These are phyloP conservation scores for Myotis vivesi DNA, from an alignment of 2,797 vertebrate species.

Conservation along the genomic window DNA sequence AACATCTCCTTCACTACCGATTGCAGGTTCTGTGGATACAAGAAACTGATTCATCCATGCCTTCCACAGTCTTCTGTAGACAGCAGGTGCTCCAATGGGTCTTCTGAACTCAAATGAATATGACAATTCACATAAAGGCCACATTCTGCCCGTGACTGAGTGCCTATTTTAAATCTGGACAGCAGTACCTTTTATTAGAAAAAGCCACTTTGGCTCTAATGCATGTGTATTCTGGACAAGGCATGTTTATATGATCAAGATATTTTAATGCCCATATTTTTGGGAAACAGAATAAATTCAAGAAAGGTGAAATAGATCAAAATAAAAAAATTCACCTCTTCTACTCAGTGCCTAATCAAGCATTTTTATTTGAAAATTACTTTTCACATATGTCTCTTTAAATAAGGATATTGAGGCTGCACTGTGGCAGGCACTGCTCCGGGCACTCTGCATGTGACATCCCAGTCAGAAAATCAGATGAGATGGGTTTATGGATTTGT, in stretches of 20 bases:
- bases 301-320: not conserved
- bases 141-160: not conserved
- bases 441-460: rapidly evolving
- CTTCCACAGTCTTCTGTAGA: not conserved
- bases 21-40: not conserved
- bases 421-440: too few species aligned
- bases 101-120: not conserved
- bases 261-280: not conserved
- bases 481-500: not conserved
- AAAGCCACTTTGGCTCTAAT: not conserved
- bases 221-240: not conserved
- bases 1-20: not conserved
- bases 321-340: not conserved
- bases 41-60: not conserved
- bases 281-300: not conserved
- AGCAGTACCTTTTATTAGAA: not conserved
- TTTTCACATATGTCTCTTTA: not conserved
- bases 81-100: not conserved
- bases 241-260: not conserved
- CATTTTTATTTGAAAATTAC: not conserved
- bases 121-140: not conserved
- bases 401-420: not conserved
- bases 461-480: not conserved
- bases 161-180: not conserved
- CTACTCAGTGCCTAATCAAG: not conserved